phyloP scores from a whole-genome alignment of 2,113 vertebrate species.

The Daboia siamensis region DNA sequence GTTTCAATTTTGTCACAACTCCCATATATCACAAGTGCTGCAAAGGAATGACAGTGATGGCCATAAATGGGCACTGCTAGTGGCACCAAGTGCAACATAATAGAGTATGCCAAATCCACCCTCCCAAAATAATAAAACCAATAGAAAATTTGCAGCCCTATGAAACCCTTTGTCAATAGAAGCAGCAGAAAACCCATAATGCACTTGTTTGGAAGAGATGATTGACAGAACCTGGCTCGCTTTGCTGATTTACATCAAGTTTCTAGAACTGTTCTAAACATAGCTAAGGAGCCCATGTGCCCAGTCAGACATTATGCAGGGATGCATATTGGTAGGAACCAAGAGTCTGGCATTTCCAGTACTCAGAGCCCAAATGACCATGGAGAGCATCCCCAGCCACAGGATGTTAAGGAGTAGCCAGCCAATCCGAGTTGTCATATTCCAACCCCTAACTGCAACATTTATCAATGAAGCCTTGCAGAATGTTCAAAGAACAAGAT shows the following conservation, averaged over 20 bases:
- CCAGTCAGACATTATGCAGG: background rate
- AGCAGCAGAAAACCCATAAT: background rate
- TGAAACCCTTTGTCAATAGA: background rate
- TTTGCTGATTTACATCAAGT: background rate
- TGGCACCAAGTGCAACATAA: background rate
- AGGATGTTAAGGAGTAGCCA: background rate
- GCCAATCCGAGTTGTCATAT: background rate
- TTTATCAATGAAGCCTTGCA: background rate
- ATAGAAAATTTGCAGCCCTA: background rate
- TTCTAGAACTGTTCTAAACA: background rate
- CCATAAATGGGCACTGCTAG: background rate
- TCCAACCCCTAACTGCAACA: background rate
- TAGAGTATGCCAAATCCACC: background rate
- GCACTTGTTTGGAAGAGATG: background rate
- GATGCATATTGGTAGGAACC: background rate
- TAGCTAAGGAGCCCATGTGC: background rate
- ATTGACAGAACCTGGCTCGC: background rate
- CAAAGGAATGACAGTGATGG: background rate
- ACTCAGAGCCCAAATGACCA: background rate
- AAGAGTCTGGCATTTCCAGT: background rate
- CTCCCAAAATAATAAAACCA: background rate
- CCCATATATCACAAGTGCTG: background rate
- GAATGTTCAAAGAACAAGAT: background rate
- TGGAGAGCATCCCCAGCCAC: background rate
- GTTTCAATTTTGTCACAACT: background rate